phyloP scores from a whole-genome alignment of 1,140 invertebrate species.

The Drosophila suzukii region DNA sequence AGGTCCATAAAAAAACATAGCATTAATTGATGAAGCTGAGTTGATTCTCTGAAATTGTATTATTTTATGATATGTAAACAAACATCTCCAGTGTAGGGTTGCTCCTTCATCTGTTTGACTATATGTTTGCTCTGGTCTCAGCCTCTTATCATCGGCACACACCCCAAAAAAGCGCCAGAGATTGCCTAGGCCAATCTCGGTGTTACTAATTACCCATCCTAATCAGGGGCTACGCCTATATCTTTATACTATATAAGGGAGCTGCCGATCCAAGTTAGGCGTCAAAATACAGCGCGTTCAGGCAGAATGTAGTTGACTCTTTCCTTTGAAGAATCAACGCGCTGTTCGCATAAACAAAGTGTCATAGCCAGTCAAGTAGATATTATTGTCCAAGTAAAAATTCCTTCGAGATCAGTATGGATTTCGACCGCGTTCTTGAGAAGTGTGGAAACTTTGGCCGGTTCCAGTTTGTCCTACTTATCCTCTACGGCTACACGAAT shows the following conservation, averaged over 20 bases:
- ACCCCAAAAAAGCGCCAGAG: slow-evolving; percentile 43
- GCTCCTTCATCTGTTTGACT: slow-evolving; percentile 4
- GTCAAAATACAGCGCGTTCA: slow-evolving; percentile 53
- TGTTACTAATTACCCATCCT: slow-evolving; percentile 55
- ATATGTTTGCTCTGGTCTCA: slow-evolving; percentile 40
- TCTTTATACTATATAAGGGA: slow-evolving; percentile 65
- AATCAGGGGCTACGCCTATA: slow-evolving; percentile 39
- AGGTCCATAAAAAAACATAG: not conserved
- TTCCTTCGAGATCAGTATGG: slow-evolving; percentile 56
- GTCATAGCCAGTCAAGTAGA: slow-evolving; percentile 2
- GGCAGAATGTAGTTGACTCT: slow-evolving; percentile 63
- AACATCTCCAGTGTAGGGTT: slow-evolving; percentile 10
- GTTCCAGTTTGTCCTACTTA: slow-evolving; percentile 87
- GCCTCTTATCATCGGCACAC: slow-evolving; percentile 43
- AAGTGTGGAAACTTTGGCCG: slow-evolving; percentile 87
- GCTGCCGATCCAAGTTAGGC: slow-evolving; percentile 7
- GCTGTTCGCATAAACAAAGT: slow-evolving; percentile 5
- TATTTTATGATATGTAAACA: not conserved
- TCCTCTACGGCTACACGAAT: slow-evolving; percentile 86
- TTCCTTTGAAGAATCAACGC: slow-evolving; percentile 1
- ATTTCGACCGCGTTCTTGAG: slow-evolving; percentile 86
- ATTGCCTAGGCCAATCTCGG: slow-evolving; percentile 50
- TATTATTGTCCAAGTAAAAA: not conserved
- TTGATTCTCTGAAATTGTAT: not conserved
- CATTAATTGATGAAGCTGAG: no score